phyloP scores from a whole-genome alignment of 1,140 invertebrate species.

The Hesperophylax magnus region DNA sequence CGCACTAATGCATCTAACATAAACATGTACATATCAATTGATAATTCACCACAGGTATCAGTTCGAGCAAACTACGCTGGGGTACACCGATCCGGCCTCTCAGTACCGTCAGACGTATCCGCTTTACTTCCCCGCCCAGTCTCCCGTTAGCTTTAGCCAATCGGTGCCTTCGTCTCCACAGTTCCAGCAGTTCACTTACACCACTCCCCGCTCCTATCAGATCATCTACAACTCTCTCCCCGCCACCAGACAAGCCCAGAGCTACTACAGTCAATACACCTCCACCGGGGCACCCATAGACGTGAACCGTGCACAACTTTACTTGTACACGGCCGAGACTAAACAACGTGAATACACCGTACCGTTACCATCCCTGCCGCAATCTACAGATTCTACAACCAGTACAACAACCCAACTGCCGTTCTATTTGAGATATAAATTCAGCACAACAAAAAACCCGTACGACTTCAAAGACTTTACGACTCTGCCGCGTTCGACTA shows the following conservation, averaged over 20 bases:
- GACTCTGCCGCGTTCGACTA: conserved; percentile 42
- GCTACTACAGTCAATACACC: conserved; percentile 45
- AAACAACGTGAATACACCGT: conserved; percentile 53
- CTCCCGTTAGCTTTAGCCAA: conserved; percentile 23
- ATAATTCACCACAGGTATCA: conserved; percentile 48
- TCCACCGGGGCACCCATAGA: conserved; percentile 60
- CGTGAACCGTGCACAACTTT: conserved; percentile 59
- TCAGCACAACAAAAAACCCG: conserved; percentile 68
- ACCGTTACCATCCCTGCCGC: conserved; percentile 39
- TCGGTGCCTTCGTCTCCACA: conserved; percentile 22
- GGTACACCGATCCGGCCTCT: conserved; percentile 43
- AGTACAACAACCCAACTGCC: conserved; percentile 46
- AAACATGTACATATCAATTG: conserved; percentile 26
- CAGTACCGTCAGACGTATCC: conserved; percentile 47
- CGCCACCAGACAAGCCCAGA: conserved; percentile 35
- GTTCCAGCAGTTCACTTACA: conserved; percentile 41
- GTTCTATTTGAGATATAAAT: conserved; percentile 65
- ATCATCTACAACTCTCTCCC: conserved; percentile 44
- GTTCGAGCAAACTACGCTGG: conserved; percentile 50
- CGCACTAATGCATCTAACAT: conserved; percentile 11
- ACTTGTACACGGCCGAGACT: conserved; percentile 54
- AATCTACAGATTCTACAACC: conserved; percentile 37
- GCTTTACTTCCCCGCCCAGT: conserved; percentile 41
- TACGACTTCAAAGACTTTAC: conserved; percentile 71
- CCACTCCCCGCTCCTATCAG: conserved; percentile 56